Base-by-base conservation (phyloP, 2,888 invertebrate genomes). In the Xylota sylvarum region DNA sequence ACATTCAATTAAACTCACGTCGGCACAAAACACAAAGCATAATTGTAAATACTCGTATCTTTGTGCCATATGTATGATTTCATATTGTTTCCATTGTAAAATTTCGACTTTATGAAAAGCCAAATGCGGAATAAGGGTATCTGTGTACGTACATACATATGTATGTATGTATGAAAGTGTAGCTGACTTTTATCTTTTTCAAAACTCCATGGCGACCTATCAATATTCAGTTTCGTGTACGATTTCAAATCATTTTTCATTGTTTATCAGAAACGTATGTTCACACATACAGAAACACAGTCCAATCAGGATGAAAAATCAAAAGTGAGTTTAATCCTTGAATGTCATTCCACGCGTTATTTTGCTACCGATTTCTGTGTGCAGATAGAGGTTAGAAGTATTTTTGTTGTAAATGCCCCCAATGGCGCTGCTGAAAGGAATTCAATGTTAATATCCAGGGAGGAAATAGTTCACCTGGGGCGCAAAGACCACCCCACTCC, bases 341-440 rank as follows among this genome's bases (percentile, higher is more conserved):
- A 55, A 46, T 55, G 73, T 23, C 43, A 58, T 76, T 70, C n/a
- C 60, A 35, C 27, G 37, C 43, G 55, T 74, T 62, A 23, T 55
- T 80, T 43, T 55, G 56, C 32, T 64, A 64, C 52, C 55, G 64
- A 74, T 55, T 74, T 74, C 9, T 64, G 40, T 64, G 52, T 62
- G 62, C 12, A 46, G 55, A 56, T 65, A 58, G 56, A 67, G 48
- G 27, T 77, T 40, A 67, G 67, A 77, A 23, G 37, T 32, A 52
- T 30, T 58, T 48, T 32, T 55, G 40, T 35, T 62, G 60, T 43
- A 62, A 62, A 73, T 80, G 50, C 88, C 88, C 87, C 82, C 81
- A 87, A 46, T 79, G 84, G 88, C 48, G 80, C 12, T 50, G 46
- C 46, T 88, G 88, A 88, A 87, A 88, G 88, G 88, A 88, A 84